Base-by-base conservation (phyloP, 2,797 vertebrate species). In the Poecile montanus region DNA sequence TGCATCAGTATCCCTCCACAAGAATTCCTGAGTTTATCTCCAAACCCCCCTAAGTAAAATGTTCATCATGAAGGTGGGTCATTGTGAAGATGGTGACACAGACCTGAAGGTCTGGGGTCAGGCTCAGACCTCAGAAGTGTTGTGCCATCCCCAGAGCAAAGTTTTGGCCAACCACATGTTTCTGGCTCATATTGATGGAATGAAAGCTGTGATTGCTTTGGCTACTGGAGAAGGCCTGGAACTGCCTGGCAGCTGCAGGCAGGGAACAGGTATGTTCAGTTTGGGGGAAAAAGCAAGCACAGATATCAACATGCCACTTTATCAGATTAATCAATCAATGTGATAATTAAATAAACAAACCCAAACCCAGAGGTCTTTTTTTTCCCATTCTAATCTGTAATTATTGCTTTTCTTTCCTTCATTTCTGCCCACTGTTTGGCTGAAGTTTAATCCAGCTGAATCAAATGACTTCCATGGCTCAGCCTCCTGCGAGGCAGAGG, bases 41-140 rank as follows among this genome's bases (percentile, higher is more conserved):
- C 67, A 66, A 61, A 65, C 25, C 16, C 4, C 44, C 21, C 38
- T 42, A 9, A 20, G 5, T 11, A 26, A 50, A n/a, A 78, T 7
- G 12, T 10, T n/a, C 11, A 8, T 14, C 3, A 4, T 2, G 2
- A 63, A n/a, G 8, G 5, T 19, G 27, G 26, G 2, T 21, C 13
- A 14, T 21, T 45, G 5, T 40, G 44, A 22, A 34, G 48, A 12
- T 3, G 16, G 11, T 34, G 38, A 32, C 84, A 48, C 23, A 67
- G 27, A 70, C 11, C 17, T 34, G 29, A 47, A 47, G 51, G 48
- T 71, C 48, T 9, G 7, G 11, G 40, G 8, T 34, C 40, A 68
- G 30, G 11, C 16, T 45, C 48, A 65, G 47, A 15, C 27, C 36
- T 57, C 73, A 26, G 32, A 30, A 36, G 1, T 1, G 3, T 14